Conservation (phyloP, 2,113 vertebrate genomes). For the Proteles cristata region DNA sequence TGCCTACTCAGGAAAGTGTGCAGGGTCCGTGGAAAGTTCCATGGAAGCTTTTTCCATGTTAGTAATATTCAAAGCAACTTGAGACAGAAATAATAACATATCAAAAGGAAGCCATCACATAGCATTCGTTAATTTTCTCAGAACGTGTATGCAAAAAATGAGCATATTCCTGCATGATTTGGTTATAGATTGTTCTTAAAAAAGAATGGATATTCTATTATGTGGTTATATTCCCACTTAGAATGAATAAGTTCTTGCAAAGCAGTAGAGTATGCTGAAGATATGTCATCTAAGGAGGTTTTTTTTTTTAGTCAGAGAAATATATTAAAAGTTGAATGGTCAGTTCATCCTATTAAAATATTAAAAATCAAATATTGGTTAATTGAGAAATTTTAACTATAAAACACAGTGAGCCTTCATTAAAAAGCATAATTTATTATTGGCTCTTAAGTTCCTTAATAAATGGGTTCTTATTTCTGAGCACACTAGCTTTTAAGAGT, state of each 20-base stretch:
- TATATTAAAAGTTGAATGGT: neutral
- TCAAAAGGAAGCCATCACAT: neutral
- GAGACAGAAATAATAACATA: neutral
- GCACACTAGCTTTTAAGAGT: constrained; percentile 12
- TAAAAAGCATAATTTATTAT: constrained; percentile 10
- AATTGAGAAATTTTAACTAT: constrained; percentile 26
- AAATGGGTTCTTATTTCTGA: neutral
- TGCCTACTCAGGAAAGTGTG: neutral
- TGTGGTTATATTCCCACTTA: neutral
- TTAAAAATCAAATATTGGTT: neutral
- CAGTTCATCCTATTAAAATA: neutral
- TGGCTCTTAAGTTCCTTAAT: constrained; percentile 17
- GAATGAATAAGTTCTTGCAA: constrained; percentile 8
- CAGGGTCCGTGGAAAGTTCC: neutral
- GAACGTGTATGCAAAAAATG: neutral
- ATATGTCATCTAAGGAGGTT: neutral
- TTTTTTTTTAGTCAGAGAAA: neutral
- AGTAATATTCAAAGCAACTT: neutral
- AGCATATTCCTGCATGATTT: neutral
- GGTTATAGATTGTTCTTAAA: neutral
- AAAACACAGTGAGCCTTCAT: neutral
- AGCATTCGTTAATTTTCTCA: constrained; percentile 24
- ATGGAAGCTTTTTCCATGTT: neutral
- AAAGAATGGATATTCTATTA: neutral
- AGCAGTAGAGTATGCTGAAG: neutral